Percentiles rank a stretch among this genome's conserved stretches.
phyloP scores from a whole-genome alignment of 1,140 invertebrate genomes.

The Drosophila trapezifrons region DNA sequence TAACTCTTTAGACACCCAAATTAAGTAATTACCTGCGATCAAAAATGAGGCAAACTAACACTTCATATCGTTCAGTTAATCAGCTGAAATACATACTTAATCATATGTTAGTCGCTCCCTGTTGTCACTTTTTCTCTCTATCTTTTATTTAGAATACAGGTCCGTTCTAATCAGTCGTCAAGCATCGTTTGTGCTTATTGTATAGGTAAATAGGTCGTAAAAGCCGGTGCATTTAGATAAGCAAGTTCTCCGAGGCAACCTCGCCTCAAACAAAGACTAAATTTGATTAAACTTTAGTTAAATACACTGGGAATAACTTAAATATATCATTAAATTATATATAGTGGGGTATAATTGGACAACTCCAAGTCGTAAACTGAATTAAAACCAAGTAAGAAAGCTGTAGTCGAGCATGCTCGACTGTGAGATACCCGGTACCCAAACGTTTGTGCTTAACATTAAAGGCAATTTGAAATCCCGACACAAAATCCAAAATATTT shows the following conservation, averaged over 20 bases:
- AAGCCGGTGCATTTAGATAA: constrained; percentile 6
- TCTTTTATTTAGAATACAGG: neutral
- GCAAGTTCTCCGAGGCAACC: constrained; percentile 4
- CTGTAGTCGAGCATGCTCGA: no score
- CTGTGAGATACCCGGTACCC: no score
- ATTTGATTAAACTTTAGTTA: constrained; percentile 7
- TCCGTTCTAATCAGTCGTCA: constrained; percentile 13
- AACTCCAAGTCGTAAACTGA: no score
- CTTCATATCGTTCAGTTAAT: constrained; percentile 22
- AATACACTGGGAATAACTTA: no score
- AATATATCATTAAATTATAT: no score
- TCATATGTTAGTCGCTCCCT: neutral
- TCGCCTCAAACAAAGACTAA: neutral
- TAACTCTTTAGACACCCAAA: constrained; percentile 39
- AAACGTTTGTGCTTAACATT: no score
- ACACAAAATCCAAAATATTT: no score
- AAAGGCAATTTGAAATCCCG: no score
- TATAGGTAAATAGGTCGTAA: constrained; percentile 9
- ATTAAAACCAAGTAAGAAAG: no score
- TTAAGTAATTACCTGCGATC: constrained; percentile 31
- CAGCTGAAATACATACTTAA: neutral
- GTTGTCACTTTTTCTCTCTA: constrained; percentile 3
- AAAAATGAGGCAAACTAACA: constrained; percentile 32
- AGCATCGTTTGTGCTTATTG: constrained; percentile 18
- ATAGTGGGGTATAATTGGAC: no score